Conservation (phyloP, 2,113 vertebrate genomes). For the Laticauda colubrina region DNA sequence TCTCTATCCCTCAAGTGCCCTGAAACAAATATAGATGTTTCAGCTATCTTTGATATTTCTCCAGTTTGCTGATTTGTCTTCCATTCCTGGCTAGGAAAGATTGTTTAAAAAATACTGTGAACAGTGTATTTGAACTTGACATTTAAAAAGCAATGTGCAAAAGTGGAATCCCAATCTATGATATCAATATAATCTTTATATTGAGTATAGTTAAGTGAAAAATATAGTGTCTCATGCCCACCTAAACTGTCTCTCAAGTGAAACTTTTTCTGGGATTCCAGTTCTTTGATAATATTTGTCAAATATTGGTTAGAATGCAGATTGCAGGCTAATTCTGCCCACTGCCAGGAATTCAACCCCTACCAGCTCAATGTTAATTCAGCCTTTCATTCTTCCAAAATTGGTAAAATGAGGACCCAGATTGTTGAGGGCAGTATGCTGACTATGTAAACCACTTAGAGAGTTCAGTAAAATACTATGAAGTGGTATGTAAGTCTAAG, state of each 20-base stretch:
- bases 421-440: not conserved
- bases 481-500: not conserved
- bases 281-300: not conserved
- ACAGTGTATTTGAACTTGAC: not conserved
- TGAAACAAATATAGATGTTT: not conserved
- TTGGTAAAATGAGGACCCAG: not conserved
- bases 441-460: not conserved
- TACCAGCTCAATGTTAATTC: not conserved
- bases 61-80: not conserved
- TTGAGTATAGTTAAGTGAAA: not conserved
- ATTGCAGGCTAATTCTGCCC: not conserved
- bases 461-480: not conserved
- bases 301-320: not conserved
- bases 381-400: not conserved
- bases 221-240: not conserved
- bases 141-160: not conserved
- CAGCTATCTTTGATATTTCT: not conserved
- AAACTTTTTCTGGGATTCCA: not conserved
- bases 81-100: not conserved
- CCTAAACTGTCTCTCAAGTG: not conserved
- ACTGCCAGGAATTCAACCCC: not conserved
- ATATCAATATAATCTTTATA: not conserved
- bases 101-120: not conserved
- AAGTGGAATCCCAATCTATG: not conserved
- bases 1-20: not conserved